Evolutionary conservation across 2,797 vertebrate genomes (phyloP), one percentile per base, ranked within the genome.

Genomic region (Peromyscus melanophrys): DNA sequence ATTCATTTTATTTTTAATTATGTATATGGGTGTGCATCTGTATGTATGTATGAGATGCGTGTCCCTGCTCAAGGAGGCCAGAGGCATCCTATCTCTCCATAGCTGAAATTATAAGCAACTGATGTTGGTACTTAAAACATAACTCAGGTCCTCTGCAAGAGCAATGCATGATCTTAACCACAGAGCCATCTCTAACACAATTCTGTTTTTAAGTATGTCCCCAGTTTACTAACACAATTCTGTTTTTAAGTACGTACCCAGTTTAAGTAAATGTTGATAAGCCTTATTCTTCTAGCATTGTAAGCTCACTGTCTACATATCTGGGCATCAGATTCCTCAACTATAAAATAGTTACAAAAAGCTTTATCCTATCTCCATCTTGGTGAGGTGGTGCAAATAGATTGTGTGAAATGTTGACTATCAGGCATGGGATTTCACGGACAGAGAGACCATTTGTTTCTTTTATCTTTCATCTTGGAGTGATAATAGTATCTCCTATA

Each of bases 341-440:
- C 27, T 87, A 17, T 87, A 67, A 97, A 92, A 81, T 3, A 76
- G 12, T 19, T 25, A 75, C 23, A 16, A 77, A 93, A 83, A 43
- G 12, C 27, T 85, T 29, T 19, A 61, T 75, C 59, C 29, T 94
- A 5, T n/a, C 4, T 49, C 21, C 27, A 43, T 71, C 6, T 43
- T 85, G n/a, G n/a, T n/a, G n/a, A 59, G 55, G 17, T 7, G 84
- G 29, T 37, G 4, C 77, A 93, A 83, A 46, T 81, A 43, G 55
- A 52, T 81, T 29, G 49, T 12, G 10, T 61, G 43, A 85, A 96
- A 46, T 63, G 13, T 0, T 65, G 34, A 43, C 3, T 63, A 83
- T 59, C 10, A 23, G 92, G 8, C 59, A 93, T 52, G 76, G 40
- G 6, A 34, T 46, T 84, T 96, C 63, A 85, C 13, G 43, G 14